Conservation (phyloP, 2,888 invertebrate species). For the Luperina testacea region DNA sequence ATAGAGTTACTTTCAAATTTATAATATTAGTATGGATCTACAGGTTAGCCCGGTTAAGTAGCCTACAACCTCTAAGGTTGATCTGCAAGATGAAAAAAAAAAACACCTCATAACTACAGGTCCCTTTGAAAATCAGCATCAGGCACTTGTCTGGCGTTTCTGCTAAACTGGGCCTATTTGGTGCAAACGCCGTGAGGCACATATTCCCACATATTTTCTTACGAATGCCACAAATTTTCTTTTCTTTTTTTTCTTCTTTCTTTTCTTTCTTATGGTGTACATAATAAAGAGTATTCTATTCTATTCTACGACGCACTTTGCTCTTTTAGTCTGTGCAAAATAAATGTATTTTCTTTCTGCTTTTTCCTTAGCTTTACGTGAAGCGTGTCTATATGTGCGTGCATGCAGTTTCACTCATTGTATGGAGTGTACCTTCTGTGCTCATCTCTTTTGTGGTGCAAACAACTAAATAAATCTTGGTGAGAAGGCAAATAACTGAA, state of each 20-base stretch:
- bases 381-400: not conserved
- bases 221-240: too few species aligned
- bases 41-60: not conserved
- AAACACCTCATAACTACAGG: not conserved
- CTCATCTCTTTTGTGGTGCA: not conserved
- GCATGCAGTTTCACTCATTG: not conserved
- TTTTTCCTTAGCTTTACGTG: not conserved
- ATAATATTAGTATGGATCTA: not conserved
- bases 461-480: conserved; percentile 43
- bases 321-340: too few species aligned
- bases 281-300: too few species aligned
- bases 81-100: not conserved
- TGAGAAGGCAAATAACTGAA: conserved; percentile 43
- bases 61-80: not conserved
- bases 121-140: not conserved
- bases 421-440: not conserved
- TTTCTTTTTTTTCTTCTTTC: too few species aligned
- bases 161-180: not conserved
- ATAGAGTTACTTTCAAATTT: too few species aligned
- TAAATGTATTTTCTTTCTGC: too few species aligned
- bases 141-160: not conserved
- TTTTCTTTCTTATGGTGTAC: too few species aligned
- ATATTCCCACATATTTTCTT: too few species aligned
- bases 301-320: too few species aligned
- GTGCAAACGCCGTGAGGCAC: not conserved